Percentiles rank a stretch among this genome's conserved stretches.
Evolutionary conservation across 2,113 vertebrate genomes (phyloP).

Genomic region (Amblyopsis rosae): DNA sequence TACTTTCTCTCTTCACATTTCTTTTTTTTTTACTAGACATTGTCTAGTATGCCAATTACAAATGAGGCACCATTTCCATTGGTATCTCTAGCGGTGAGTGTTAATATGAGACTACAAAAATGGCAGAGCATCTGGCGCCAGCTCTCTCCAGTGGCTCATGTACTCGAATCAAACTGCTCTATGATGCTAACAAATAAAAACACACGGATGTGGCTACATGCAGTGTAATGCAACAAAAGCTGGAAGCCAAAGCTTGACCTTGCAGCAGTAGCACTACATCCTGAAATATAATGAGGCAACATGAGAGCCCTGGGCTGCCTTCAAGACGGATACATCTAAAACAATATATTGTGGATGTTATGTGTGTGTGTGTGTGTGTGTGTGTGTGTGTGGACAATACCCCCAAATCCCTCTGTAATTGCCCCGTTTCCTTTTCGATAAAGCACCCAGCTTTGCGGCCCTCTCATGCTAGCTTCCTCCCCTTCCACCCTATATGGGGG

Average conservation of each 20-base stretch:
- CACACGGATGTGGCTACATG: background rate
- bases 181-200: constrained; percentile 10
- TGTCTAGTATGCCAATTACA: too few relatives aligned
- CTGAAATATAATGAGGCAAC: constrained; percentile 17
- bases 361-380: constrained; percentile 15
- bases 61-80: too few relatives aligned
- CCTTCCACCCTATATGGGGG: constrained; percentile 37
- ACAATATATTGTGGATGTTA: constrained; percentile 21
- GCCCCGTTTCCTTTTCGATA: constrained; percentile 39
- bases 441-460: constrained; percentile 15
- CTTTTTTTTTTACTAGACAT: background rate
- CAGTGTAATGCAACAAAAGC: constrained; percentile 3
- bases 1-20: too few relatives aligned
- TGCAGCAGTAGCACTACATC: constrained; percentile 13
- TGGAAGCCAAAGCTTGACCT: constrained; percentile 5
- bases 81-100: too few relatives aligned
- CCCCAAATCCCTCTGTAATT: constrained; percentile 56
- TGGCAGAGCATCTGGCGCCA: too few relatives aligned
- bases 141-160: too few relatives aligned
- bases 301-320: constrained; percentile 16
- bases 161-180: background rate
- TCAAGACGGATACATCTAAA: constrained; percentile 35
- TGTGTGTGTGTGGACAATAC: constrained; percentile 37
- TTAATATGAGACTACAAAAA: too few relatives aligned
- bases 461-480: constrained; percentile 14